Evolutionary conservation across 2,113 vertebrate species (phyloP), one percentile per base, ranked within the genome.

Genomic region (Odobenus rosmarus): DNA sequence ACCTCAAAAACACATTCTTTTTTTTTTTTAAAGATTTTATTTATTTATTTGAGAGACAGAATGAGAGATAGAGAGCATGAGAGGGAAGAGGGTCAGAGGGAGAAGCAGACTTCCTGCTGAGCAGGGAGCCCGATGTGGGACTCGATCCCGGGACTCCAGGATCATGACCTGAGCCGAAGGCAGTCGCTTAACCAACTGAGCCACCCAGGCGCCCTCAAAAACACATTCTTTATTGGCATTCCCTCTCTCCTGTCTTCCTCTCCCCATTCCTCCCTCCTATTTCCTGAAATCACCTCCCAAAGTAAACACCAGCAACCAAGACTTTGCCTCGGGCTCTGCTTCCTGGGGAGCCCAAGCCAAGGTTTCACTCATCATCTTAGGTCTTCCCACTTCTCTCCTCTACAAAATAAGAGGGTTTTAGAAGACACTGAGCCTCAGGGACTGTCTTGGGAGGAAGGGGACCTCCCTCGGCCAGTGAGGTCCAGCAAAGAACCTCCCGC

Each of bases 381-480:
- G 46, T 51, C 81, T 31, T 69, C 16, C 26, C 64, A 61, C 64
- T 82, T 71, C 28, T 55, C 64, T 57, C 46, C 87, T 67, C 14
- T 28, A 46, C 53, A 93, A 42, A 94, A 53, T 36, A 36, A 76
- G 19, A 8, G 5, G 33, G n/a, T 81, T 57, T 19, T 36, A 31
- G 69, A 62, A 0, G 67, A 69, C 0, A 0, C 33, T 64, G 39
- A 1, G 28, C 28, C 26, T 72, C 6, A 1, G n/a, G 61, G 39
- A 24, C 24, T 67, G 33, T 46, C 39, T 80, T 61, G 23, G 4
- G 18, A n/a, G 42, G 24, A 79, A 69, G 31, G 5, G 59, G 64
- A 67, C 6, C 24, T 51, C 8, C 9, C 1, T 0, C 0, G 0
- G 23, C 14, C 24, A 64, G 36, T 9, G 23, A 64, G 51, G 21